Base-by-base conservation (phyloP, 2,888 invertebrate species). In the Parnassius orleans region DNA sequence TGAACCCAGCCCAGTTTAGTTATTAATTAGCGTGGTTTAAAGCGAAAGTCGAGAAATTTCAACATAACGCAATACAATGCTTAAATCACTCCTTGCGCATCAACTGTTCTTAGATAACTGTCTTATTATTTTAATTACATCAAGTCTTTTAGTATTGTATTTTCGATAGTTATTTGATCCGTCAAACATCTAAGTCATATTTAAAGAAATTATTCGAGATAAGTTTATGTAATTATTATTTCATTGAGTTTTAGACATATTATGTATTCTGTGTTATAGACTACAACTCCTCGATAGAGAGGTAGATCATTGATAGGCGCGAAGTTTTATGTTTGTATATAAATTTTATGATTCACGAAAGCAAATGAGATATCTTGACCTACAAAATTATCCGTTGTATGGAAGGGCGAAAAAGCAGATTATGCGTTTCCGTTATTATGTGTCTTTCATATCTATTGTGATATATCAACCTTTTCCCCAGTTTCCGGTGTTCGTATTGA, bases 81-180 rank as follows among this genome's bases (percentile, higher is more conserved):
- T 68, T 69, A 66, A 70, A 68, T 72, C 72, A 70, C 75, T 77
- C 71, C 68, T 2, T 73, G 76, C 66, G 75, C 76, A 75, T 73
- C 73, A 69, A 70, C 57, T 68, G 69, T 67, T 65, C 64, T 71
- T 75, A 72, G 74, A 78, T 79, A 79, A 78, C 72, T 63, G 72
- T 67, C 69, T 33, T 33, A 72, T 78, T 73, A 76, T 75, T 74
- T 75, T 74, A 77, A 76, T 78, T 76, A 72, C 65, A 67, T 57
- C 58, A 65, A 72, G 68, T 68, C 65, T 72, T 68, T 69, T 46
- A 14, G 11, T 42, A 48, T 12, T 46, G n/a, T 41, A 62, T 61
- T 67, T 66, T 67, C 69, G 70, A 72, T 70, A 65, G 64, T 60
- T 59, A 68, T 67, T 65, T 59, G 55, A 54, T 64, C 58, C 57